Percentiles rank a stretch among this genome's conserved stretches.
These are phyloP conservation scores for Emydoidea blandingii DNA, from an alignment of 2,797 vertebrate species.

Conservation along the genomic window DNA sequence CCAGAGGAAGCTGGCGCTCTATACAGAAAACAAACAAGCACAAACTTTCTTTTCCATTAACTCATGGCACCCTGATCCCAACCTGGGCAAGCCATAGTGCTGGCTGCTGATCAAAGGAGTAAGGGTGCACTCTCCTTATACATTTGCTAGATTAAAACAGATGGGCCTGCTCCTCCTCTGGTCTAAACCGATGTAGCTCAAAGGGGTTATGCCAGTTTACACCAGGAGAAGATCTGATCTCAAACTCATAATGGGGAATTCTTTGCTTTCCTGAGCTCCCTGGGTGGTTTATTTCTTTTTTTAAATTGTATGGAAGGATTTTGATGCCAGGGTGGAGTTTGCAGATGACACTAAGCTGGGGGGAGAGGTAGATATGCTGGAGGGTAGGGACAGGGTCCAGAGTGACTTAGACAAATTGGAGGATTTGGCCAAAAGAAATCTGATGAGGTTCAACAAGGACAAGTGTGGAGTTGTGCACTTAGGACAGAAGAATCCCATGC, in stretches of 20 bases:
- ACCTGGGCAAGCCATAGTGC: background rate
- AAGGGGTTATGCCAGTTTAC: too few species aligned
- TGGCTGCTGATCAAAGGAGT: background rate
- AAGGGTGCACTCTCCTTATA: background rate
- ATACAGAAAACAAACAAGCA: background rate
- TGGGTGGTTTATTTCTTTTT: background rate
- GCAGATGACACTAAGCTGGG: too few species aligned
- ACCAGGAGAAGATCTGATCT: background rate
- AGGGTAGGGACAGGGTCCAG: too few species aligned
- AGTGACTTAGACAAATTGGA: too few species aligned
- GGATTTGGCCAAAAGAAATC: too few species aligned
- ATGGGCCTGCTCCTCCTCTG: background rate
- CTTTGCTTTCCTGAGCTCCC: background rate
- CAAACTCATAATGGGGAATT: background rate
- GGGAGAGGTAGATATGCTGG: too few species aligned
- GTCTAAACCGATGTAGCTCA: background rate
- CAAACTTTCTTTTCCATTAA: slow-evolving; percentile 21
- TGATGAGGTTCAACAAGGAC: too few species aligned
- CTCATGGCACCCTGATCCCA: background rate
- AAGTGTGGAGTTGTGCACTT: too few species aligned
- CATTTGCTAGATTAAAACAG: accelerated
- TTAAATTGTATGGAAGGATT: background rate
- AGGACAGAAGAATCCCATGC: too few species aligned
- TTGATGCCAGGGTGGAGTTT: accelerated
- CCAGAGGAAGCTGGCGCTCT: background rate